Base-by-base conservation (phyloP, 2,888 invertebrate genomes). In the Dichetophora obliterata region DNA sequence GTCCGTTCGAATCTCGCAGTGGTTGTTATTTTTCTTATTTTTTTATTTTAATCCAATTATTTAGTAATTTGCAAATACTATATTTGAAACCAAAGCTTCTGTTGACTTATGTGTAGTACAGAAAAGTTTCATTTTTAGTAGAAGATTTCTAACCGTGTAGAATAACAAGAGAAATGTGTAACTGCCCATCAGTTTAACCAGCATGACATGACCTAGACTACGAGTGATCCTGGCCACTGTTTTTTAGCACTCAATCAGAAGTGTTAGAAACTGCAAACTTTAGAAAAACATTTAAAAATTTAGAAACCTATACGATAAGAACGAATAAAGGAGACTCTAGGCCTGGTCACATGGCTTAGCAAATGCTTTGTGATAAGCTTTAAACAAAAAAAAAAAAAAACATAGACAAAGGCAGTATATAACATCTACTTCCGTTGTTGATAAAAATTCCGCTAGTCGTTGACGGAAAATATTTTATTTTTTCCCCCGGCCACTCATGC, bases 201-300 rank as follows among this genome's bases (percentile, higher is more conserved):
- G 84, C 83, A 85, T 88, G 88, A 87, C 87, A 88, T 87, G 87
- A 85, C 87, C 85, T 84, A 85, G 85, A 73, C 63, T 85, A 87
- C 85, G 84, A 86, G 86, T 86, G 86, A 87, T 87, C 84, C 85
- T 85, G 85, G 85, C 84, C 85, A 84, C 84, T 86, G 86, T 82
- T 85, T 84, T 86, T 84, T 81, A 83, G 85, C 86, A 85, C 85
- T 85, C 85, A 85, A 84, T 85, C 86, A 86, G 85, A 84, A 66
- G 69, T 48, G 50, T 16, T 19, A 31, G 48, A 68, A 14, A 50
- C 24, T n/a, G 68, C 2, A 14, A 27, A 27, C 24, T 19, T 4
- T 9, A 50, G 14, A 50, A 24, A 11, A 27, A 27, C 11, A n/a
- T 11, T 4, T 0, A 5, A 59, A 59, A 59, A 22, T 24, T 0